Conservation (phyloP, 2,888 invertebrate species). For the Argyra leucocephala region DNA sequence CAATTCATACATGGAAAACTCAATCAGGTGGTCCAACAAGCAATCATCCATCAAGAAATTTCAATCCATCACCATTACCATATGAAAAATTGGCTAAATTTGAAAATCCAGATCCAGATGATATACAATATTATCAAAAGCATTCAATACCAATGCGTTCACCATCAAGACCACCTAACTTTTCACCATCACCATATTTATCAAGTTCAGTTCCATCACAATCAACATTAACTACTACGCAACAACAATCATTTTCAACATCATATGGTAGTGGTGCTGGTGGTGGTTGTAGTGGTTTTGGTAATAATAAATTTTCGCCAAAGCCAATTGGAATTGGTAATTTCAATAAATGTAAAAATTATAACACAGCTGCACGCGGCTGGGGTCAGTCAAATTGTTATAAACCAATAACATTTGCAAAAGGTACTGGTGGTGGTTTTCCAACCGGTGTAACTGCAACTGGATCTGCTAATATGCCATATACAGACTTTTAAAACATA, state of each 20-base stretch:
- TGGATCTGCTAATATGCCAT: conserved; percentile 18
- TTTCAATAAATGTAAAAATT: conserved; percentile 46
- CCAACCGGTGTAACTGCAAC: conserved; percentile 13
- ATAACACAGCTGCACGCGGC: conserved; percentile 75
- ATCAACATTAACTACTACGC: conserved; percentile 13
- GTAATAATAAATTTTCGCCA: conserved; percentile 13
- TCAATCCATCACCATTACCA: conserved; percentile 38
- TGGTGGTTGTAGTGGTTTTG: conserved; percentile 13
- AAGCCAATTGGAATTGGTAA: conserved; percentile 20
- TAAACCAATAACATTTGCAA: conserved; percentile 58
- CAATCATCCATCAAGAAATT: conserved; percentile 28
- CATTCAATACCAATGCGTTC: conserved; percentile 13
- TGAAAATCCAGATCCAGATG: conserved; percentile 25
- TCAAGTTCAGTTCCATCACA: conserved; percentile 22
- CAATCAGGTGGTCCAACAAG: conserved; percentile 14
- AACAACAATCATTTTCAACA: conserved; percentile 11
- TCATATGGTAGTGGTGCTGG: conserved; percentile 12
- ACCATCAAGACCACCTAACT: conserved; percentile 26
- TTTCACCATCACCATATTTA: conserved; percentile 31
- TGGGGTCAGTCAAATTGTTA: conserved; percentile 67
- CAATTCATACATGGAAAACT: conserved; percentile 27
- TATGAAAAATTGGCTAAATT: conserved; percentile 39
- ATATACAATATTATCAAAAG: not conserved
- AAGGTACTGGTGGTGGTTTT: conserved; percentile 55
- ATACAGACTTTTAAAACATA: conserved; percentile 25